Percentiles rank a stretch among this genome's conserved stretches.
Evolutionary conservation across 2,113 vertebrate species (phyloP).

Genomic region (Nettapus auritus): DNA sequence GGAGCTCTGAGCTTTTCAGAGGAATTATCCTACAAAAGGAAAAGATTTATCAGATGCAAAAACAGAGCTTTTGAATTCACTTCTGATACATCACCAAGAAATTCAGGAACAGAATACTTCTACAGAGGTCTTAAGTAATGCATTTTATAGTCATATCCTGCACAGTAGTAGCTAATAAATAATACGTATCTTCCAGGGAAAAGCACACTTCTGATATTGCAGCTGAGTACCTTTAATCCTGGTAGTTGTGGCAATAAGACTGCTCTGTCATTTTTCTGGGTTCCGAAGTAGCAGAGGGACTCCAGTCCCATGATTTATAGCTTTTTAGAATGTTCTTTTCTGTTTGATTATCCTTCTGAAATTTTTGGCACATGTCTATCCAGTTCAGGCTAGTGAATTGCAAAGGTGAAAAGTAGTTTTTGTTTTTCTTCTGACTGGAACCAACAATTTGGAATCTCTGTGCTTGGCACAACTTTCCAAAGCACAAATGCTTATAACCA

Average conservation of each 20-base stretch:
- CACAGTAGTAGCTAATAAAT: not conserved
- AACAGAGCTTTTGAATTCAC: not conserved
- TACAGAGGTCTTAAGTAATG: not conserved
- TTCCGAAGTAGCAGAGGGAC: not conserved
- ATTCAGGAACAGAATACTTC: not conserved
- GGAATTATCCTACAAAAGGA: not conserved
- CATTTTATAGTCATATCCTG: not conserved
- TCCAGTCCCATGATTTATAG: not conserved
- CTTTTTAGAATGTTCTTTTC: not conserved
- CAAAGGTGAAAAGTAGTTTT: not conserved
- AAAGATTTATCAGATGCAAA: not conserved
- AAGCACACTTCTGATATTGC: not conserved
- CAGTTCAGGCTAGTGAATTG: not conserved
- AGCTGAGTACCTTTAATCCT: not conserved
- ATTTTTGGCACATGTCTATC: not conserved
- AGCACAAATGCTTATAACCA: not conserved
- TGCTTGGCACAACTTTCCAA: not conserved
- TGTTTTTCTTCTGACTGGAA: not conserved
- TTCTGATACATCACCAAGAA: not conserved
- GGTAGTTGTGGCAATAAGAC: not conserved
- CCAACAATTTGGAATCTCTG: not conserved
- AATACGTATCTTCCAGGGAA: not conserved
- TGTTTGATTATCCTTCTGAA: not conserved
- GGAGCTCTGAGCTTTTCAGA: not conserved
- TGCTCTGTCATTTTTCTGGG: not conserved